Base-by-base conservation (phyloP, 1,140 invertebrate species). In the Lucilia cuprina region DNA sequence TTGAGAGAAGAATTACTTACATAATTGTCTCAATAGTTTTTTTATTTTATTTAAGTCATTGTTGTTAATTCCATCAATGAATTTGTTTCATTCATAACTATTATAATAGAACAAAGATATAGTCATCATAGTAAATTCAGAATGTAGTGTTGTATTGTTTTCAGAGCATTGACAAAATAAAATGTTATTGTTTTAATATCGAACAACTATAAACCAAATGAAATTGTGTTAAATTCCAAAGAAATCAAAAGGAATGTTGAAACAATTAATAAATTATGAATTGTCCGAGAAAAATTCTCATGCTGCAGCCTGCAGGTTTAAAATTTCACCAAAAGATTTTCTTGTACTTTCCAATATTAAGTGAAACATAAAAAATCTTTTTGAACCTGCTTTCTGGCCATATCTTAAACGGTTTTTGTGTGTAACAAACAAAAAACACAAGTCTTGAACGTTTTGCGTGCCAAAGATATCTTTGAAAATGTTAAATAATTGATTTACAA, bases 31-130 rank as follows among this genome's bases (percentile, higher is more conserved):
- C 19, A 21, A 70, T 70, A 19, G 4, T 19, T 70, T 70, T 70
- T 70, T 10, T 25, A 8, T 70, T 21, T 25, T 8, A 21, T 9
- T 70, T 19, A 70, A 70, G 8, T 10, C 5, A 70, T 70, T 70
- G 10, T 70, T 70, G 9, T 60, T 60, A 17, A 60, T 60, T 60
- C 55, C 2, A 70, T 70, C n/a, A 25, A 55, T 55, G 50, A 55
- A 55, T n/a, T 55, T 55, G 50, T 55, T 70, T 70, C 65, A 70
- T 70, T 70, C n/a, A 70, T 70, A 70, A 70, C n/a, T 10, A 70
- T 70, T 70, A 25, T 70, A 21, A n/a, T 60, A n/a, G n/a, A 60
- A 60, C 41, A 41, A 41, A 41, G 41, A 41, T 41, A 41, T 17
- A 60, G n/a, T 60, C 25, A 14, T 17, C 13, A 60, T 60, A 60